Evolutionary conservation across 2,113 vertebrate species (phyloP), one percentile per base, ranked within the genome.

Genomic region (Eulacestoma nigropectus): DNA sequence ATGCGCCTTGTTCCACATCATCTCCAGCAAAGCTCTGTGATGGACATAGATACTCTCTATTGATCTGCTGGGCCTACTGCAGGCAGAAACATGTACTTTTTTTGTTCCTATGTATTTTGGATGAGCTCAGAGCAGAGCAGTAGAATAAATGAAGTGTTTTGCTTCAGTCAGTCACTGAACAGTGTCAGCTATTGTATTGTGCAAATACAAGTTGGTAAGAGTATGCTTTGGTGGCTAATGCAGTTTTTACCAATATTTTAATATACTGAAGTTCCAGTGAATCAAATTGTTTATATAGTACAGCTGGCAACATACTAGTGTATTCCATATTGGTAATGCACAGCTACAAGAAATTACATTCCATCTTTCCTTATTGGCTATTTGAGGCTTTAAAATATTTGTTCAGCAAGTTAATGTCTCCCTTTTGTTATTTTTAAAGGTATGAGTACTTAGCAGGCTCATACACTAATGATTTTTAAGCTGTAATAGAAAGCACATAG

Each of bases 361-460:
- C 94, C 27, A 62, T 88, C 94, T 94, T 85, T 91, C 52, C 88
- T 89, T 84, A 97, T 87, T 91, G 91, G 91, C 69, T 82, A 32
- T 80, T 83, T 80, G 69, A 82, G 65, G 76, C 41, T 87, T 91
- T 95, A 91, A 94, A 94, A 91, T 89, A 91, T 90, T 92, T 35
- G 80, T 90, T 75, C 90, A 84, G 76, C n/a, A 92, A 93, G 53
- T 86, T 93, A 88, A 42, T 87, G 55, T 84, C 52, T 91, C 53
- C 17, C 89, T 93, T 95, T 85, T 90, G 69, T 95, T 94, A 87
- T 79, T 96, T 96, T 91, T 91, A 85, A 97, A 93, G 60, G 52
- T 78, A 64, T 39, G 59, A 82, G 55, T 96, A 94, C 44, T 95
- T 96, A 94, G 65, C 49, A 95, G 92, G 41, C 83, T 89, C 76